phyloP scores from a whole-genome alignment of 2,888 invertebrate genomes.

The Oligia strigilis region DNA sequence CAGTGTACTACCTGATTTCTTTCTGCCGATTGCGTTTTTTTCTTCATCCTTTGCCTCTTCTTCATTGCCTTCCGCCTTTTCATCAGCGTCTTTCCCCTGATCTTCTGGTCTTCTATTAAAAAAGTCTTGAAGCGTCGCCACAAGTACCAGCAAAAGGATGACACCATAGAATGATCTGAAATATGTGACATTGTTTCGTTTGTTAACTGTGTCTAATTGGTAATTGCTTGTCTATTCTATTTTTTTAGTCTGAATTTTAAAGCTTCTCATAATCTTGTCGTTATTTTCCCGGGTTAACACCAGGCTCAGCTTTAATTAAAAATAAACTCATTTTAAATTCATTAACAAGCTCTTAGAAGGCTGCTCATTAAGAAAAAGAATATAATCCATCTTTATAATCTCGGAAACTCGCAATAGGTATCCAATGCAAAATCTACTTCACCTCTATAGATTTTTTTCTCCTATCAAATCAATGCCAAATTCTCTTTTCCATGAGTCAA shows the following conservation, averaged over 20 bases:
- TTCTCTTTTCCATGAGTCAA: not conserved
- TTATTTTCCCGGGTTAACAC: not conserved
- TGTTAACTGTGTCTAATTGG: not conserved
- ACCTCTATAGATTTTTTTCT: not conserved
- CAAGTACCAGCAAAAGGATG: conserved; percentile 81
- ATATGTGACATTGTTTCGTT: conserved; percentile 9
- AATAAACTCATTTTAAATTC: conserved; percentile 9
- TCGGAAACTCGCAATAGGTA: not conserved
- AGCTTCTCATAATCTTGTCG: not conserved
- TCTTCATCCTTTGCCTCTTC: conserved; percentile 65
- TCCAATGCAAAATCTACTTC: not conserved
- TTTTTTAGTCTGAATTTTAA: not conserved
- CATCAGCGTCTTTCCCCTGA: conserved; percentile 70
- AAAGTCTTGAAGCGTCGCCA: conserved; percentile 87
- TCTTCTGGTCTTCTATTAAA: conserved; percentile 73
- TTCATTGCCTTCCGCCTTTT: conserved; percentile 66
- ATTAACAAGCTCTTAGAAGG: not conserved
- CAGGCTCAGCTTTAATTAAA: not conserved
- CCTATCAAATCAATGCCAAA: not conserved
- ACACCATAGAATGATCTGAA: conserved; percentile 85
- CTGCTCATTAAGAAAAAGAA: conserved; percentile 29
- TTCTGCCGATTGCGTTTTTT: conserved; percentile 61
- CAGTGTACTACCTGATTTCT: conserved; percentile 69
- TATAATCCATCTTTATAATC: conserved; percentile 1
- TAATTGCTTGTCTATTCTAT: not conserved